phyloP scores from a whole-genome alignment of 1,140 invertebrate genomes.

The Druon quercuslanigerum region DNA sequence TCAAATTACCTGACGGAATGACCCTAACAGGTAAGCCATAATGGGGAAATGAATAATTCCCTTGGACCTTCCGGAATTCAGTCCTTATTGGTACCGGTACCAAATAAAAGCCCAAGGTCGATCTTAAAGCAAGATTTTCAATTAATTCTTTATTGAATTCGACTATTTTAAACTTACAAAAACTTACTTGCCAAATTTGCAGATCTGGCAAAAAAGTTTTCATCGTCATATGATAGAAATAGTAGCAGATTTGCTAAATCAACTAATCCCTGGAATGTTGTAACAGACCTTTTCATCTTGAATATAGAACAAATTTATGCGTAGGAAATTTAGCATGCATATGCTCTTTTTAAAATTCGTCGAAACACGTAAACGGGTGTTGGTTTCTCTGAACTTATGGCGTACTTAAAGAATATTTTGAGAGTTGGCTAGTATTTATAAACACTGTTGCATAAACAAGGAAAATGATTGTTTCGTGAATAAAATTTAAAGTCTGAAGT shows the following conservation, averaged over 20 bases:
- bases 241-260: too few relatives aligned
- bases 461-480: conserved; percentile 10
- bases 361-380: conserved; percentile 1
- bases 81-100: background rate
- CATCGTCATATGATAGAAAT: too few relatives aligned
- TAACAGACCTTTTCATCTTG: too few relatives aligned
- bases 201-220: too few relatives aligned
- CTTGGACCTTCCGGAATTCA: conserved; percentile 16
- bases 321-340: too few relatives aligned
- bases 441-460: conserved; percentile 17
- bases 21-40: conserved; percentile 67
- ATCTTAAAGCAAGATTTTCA: background rate
- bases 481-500: background rate
- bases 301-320: too few relatives aligned
- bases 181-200: too few relatives aligned
- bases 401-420: conserved; percentile 9
- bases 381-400: background rate
- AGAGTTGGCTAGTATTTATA: conserved; percentile 22
- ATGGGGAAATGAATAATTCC: background rate
- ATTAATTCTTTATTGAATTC: background rate
- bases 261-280: too few relatives aligned
- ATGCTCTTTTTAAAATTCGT: background rate
- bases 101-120: background rate
- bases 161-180: too few relatives aligned
- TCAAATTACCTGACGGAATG: conserved; percentile 64